Base-by-base conservation (phyloP, 1,140 invertebrate genomes). In the Melanaphis sacchari region DNA sequence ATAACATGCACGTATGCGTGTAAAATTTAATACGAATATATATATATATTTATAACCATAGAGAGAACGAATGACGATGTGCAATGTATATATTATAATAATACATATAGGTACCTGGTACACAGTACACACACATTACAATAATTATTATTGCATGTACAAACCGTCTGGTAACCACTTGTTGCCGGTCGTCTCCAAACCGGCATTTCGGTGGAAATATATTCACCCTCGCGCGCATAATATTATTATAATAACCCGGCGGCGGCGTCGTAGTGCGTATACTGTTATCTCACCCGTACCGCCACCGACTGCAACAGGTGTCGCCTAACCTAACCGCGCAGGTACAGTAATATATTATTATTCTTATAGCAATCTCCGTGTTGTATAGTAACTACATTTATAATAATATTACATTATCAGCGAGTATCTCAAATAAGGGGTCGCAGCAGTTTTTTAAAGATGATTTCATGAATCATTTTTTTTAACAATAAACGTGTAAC, bases 221-320 rank as follows among this genome's bases (percentile, higher is more conserved):
- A 85, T 85, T 85, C 82, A 85, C 82, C 82, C 82, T 85, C 82
- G 6, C 40, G 38, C 40, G 82, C 40, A 31, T 66, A 66, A 66
- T 41, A 85, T 85, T 85, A 85, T 85, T 85, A 18, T 41, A 41
- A 41, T 85, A 43, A 85, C 82, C 82, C 82, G 82, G 82, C 82
- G 40, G 40, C 38, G 40, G 82, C 40, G 11, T 49, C 24, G 26
- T 3, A 36, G 21, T 26, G 22, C 82, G 82, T n/a, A 59, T 15
- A 31, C 59, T 85, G 38, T 85, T 85, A 85, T 85, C 82, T 41
- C 82, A 21, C n/a, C 21, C 76, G 21, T 81, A 81, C 76, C 76
- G n/a, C 38, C 38, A 38, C 38, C 38, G 81, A 24, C 6, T 22
- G 22, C 40, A 85, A 85, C 82, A 85, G 82, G 82, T 85, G 82